Percentiles rank a stretch among this genome's conserved stretches.
These are phyloP conservation scores for Eubasilissa regina DNA, from an alignment of 1,140 invertebrate genomes.

Conservation along the genomic window DNA sequence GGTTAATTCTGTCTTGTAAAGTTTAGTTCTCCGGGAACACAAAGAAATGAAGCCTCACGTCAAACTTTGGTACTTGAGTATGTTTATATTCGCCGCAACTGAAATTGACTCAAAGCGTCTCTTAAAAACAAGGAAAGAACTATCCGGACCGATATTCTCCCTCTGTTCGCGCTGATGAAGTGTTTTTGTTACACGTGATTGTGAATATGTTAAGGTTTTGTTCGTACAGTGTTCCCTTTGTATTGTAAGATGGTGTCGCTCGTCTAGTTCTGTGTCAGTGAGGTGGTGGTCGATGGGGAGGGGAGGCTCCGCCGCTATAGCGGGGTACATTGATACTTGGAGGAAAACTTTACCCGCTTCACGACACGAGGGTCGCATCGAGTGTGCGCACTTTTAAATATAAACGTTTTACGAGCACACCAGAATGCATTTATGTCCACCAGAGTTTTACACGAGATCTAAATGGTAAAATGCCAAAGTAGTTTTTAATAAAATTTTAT, in stretches of 20 bases:
- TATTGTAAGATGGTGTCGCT: slow-evolving; percentile 59
- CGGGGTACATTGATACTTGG: slow-evolving; percentile 69
- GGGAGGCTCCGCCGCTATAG: slow-evolving; percentile 28
- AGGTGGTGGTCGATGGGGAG: neutral
- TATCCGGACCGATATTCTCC: slow-evolving; percentile 42
- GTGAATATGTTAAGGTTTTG: slow-evolving; percentile 62
- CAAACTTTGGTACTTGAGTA: slow-evolving; percentile 3
- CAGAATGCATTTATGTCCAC: slow-evolving; percentile 42
- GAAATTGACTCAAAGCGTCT: slow-evolving; percentile 23
- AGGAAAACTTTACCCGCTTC: slow-evolving; percentile 61
- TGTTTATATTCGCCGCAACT: slow-evolving; percentile 33
- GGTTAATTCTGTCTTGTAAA: neutral
- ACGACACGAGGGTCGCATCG: slow-evolving; percentile 29
- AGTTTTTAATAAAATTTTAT: slow-evolving; percentile 5
- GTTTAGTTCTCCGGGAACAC: neutral
- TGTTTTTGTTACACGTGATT: slow-evolving; percentile 60
- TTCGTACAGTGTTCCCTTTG: slow-evolving; percentile 64
- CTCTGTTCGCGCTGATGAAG: slow-evolving; percentile 49
- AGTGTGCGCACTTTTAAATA: slow-evolving; percentile 28
- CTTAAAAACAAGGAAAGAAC: slow-evolving; percentile 33
- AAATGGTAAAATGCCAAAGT: neutral
- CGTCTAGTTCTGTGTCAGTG: slow-evolving; percentile 58
- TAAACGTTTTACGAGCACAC: slow-evolving; percentile 43
- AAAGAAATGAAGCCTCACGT: slow-evolving; percentile 8
- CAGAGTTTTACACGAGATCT: neutral